Evolutionary conservation across 2,113 vertebrate species (phyloP).

Genomic region (Phylloscopus whistleri): DNA sequence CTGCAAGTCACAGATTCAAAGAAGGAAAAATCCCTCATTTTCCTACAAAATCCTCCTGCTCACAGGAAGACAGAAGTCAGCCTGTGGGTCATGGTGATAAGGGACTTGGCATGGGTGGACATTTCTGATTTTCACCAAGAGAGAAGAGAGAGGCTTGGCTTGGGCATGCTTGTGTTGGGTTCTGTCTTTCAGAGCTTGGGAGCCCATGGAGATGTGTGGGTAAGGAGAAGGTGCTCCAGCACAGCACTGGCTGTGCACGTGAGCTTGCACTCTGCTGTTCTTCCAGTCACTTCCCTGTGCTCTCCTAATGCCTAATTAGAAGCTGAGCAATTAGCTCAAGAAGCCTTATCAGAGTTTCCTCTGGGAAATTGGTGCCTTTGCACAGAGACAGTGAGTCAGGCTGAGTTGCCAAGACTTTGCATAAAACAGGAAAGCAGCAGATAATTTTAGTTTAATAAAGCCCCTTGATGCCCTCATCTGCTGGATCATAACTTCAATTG

Average conservation of each 20-base stretch:
- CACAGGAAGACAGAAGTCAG: not conserved
- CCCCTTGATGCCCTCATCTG: conserved; percentile 23
- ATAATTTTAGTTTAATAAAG: not conserved
- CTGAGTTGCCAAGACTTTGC: not conserved
- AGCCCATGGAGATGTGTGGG: not conserved
- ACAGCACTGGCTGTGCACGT: not conserved
- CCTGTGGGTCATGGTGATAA: not conserved
- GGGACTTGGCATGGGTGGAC: not conserved
- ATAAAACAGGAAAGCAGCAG: conserved; percentile 12
- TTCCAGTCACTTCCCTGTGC: accelerated
- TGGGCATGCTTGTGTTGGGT: not conserved
- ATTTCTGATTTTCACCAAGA: not conserved
- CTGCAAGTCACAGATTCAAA: not conserved
- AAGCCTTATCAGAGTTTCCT: not conserved
- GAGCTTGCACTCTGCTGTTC: not conserved
- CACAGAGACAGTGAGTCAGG: not conserved
- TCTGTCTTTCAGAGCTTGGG: not conserved
- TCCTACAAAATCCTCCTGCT: not conserved
- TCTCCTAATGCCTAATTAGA: not conserved
- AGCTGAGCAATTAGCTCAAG: conserved; percentile 3
- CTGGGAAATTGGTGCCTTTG: not conserved
- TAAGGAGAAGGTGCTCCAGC: not conserved
- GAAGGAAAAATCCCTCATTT: not conserved
- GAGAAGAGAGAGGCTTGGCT: not conserved
- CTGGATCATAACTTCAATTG: not conserved